Percentiles rank a stretch among this genome's conserved stretches.
Conservation (phyloP, 1,140 invertebrate species). For the Panagrolaimus sp. region DNA sequence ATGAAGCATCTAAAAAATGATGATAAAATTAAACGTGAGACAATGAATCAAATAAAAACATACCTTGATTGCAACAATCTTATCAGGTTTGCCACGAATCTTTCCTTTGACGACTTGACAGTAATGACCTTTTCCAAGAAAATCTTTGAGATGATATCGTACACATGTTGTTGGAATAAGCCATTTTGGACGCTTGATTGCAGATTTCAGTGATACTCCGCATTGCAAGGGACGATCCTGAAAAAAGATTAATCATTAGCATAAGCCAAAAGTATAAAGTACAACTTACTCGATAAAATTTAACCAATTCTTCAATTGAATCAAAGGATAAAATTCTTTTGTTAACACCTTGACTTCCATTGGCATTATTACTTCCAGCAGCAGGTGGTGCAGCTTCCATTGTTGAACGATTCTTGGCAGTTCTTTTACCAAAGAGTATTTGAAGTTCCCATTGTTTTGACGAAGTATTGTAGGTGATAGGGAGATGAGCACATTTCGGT, state of each 20-base stretch:
- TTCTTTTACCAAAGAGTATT: neutral
- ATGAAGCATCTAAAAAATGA: neutral
- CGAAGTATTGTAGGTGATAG: neutral
- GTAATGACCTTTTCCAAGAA: neutral
- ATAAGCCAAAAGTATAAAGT: no score
- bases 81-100: neutral
- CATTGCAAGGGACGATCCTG: neutral
- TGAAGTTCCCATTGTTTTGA: neutral
- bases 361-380: neutral
- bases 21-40: neutral
- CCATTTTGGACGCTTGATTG: conserved; percentile 1
- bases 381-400: neutral
- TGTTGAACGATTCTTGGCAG: neutral
- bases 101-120: neutral
- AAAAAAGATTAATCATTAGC: neutral
- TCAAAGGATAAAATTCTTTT: neutral
- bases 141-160: neutral
- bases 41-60: neutral
- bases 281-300: neutral
- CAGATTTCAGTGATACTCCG: neutral
- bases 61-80: conserved; percentile 9
- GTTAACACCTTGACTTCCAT: neutral
- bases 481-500: neutral
- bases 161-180: neutral
- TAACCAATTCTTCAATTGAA: neutral